These are phyloP conservation scores for Kryphioiulus occultus DNA, from an alignment of 2,888 invertebrate species.

Conservation along the genomic window DNA sequence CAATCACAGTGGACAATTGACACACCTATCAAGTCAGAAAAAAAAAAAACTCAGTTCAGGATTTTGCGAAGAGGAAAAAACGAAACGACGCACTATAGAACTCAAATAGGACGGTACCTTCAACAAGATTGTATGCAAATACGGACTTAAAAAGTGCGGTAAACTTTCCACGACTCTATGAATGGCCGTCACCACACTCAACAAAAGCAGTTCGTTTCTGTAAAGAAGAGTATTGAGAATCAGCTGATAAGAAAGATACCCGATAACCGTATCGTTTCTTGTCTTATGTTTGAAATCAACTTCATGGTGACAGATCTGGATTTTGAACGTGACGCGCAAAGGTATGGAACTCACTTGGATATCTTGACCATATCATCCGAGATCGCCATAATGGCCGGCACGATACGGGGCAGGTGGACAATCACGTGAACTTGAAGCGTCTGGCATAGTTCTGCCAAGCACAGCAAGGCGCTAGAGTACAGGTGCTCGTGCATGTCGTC, in stretches of 20 bases:
- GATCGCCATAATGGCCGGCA: slow-evolving; percentile 68
- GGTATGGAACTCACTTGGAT: background rate
- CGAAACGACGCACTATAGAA: background rate
- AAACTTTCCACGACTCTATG: slow-evolving; percentile 83
- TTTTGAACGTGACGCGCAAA: too few relatives aligned
- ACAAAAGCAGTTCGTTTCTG: slow-evolving; percentile 64
- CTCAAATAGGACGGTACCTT: slow-evolving; percentile 37
- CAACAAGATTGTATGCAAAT: slow-evolving; percentile 65
- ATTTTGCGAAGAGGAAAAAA: background rate
- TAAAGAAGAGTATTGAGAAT: slow-evolving; percentile 48
- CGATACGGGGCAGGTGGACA: slow-evolving; percentile 76
- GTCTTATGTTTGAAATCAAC: background rate
- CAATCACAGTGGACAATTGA: slow-evolving; percentile 28
- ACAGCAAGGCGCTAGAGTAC: slow-evolving; percentile 76
- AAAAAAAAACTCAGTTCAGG: background rate
- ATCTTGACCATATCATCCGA: slow-evolving; percentile 48
- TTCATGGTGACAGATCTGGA: too few relatives aligned
- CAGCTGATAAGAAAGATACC: background rate
- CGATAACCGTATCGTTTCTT: background rate
- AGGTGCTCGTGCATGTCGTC: slow-evolving; percentile 68
- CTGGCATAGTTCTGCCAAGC: slow-evolving; percentile 79
- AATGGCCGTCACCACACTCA: slow-evolving; percentile 79
- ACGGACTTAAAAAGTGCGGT: slow-evolving; percentile 84
- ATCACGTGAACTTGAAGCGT: slow-evolving; percentile 79
- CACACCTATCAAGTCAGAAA: slow-evolving; percentile 20